These are phyloP conservation scores for Synodontis membranacea DNA, from an alignment of 2,113 vertebrate genomes.

Conservation along the genomic window DNA sequence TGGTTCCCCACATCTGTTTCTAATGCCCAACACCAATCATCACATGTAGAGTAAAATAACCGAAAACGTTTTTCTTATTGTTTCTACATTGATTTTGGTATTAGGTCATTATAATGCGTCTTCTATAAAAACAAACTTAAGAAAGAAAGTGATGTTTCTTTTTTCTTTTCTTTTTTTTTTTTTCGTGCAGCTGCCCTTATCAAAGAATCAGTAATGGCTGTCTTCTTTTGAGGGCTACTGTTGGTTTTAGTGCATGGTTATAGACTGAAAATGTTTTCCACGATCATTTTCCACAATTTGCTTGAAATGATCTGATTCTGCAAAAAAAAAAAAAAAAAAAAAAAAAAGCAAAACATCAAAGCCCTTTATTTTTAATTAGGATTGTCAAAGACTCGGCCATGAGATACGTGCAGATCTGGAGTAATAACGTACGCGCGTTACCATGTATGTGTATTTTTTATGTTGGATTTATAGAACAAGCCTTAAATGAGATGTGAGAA, in stretches of 20 bases:
- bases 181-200: not conserved
- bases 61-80: not conserved
- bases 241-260: conserved; percentile 11
- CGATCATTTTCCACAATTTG: not conserved
- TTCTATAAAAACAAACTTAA: not conserved
- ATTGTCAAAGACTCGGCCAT: not conserved
- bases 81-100: not conserved
- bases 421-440: not conserved
- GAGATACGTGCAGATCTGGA: not conserved
- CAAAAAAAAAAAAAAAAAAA: not conserved
- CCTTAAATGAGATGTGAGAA: not conserved
- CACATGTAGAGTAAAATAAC: not conserved
- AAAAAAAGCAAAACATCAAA: not conserved
- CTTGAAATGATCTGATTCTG: not conserved
- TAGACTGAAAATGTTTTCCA: not conserved
- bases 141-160: not conserved
- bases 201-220: not conserved
- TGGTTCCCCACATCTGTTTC: not conserved
- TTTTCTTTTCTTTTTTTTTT: not conserved
- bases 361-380: not conserved
- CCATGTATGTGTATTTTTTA: not conserved
- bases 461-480: not conserved
- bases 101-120: not conserved
- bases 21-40: not conserved
- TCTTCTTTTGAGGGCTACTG: conserved; percentile 9